Evolutionary conservation across 2,797 vertebrate genomes (phyloP).

Genomic region (Pagetopsis macropterus): DNA sequence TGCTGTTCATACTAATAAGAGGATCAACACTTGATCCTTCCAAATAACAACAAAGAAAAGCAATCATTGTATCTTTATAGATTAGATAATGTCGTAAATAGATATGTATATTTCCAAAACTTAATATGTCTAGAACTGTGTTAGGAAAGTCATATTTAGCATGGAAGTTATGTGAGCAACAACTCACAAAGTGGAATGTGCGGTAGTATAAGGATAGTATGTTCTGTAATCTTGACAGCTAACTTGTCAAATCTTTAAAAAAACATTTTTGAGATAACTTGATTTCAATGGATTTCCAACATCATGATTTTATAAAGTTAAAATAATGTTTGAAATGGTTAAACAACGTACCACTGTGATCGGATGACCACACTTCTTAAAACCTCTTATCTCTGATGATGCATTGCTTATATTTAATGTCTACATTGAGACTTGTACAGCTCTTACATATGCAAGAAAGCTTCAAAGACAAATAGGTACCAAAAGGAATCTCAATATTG

Average conservation of each 20-base stretch:
- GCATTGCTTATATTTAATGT: neutral
- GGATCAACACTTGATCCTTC: constrained; percentile 25
- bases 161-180: neutral
- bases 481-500: constrained; percentile 17
- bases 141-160: neutral
- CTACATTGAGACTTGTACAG: neutral
- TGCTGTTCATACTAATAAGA: constrained; percentile 45
- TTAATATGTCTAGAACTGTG: neutral
- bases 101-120: neutral
- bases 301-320: neutral
- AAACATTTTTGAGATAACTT: neutral
- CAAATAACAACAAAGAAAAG: neutral
- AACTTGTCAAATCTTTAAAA: neutral
- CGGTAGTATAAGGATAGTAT: neutral
- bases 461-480: constrained; percentile 31
- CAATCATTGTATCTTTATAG: neutral
- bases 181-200: neutral
- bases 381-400: neutral
- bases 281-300: neutral
- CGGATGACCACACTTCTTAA: constrained; percentile 1
- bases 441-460: constrained; percentile 26
- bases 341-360: neutral
- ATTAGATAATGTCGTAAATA: neutral
- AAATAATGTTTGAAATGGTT: neutral
- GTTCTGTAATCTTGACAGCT: neutral